phyloP scores from a whole-genome alignment of 1,140 invertebrate species.

The Micrasema longulum region DNA sequence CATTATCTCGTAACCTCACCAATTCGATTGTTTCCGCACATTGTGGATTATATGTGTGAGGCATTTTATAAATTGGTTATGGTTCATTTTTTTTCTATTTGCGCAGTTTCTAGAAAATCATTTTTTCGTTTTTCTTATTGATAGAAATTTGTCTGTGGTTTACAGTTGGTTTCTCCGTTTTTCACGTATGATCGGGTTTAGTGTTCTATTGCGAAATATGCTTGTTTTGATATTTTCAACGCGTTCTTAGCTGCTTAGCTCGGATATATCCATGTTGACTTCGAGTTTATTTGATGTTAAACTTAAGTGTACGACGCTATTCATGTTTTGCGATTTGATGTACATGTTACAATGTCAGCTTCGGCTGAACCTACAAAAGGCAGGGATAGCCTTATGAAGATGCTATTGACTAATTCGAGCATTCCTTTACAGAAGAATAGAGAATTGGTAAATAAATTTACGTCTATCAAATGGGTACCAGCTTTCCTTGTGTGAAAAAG shows the following conservation, averaged over 20 bases:
- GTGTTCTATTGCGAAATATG: slow-evolving; percentile 33
- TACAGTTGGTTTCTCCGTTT: too few relatives aligned
- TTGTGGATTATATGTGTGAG: too few relatives aligned
- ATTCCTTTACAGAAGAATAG: slow-evolving; percentile 42
- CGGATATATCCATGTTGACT: slow-evolving; percentile 42
- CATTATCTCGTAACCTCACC: slow-evolving; percentile 2
- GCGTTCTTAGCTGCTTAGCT: slow-evolving; percentile 16
- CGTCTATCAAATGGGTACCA: slow-evolving; percentile 35
- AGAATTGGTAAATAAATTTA: slow-evolving; percentile 47
- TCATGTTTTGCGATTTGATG: slow-evolving; percentile 44
- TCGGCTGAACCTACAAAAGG: slow-evolving; percentile 45
- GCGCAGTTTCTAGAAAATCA: not conserved
- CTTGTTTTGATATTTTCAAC: slow-evolving; percentile 39
- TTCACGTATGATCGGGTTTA: not conserved
- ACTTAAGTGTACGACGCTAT: slow-evolving; percentile 22
- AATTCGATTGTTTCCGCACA: not conserved
- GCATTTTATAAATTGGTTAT: not conserved
- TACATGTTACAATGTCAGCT: slow-evolving; percentile 46
- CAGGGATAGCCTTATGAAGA: slow-evolving; percentile 47
- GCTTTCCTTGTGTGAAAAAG: slow-evolving; percentile 38
- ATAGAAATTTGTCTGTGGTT: not conserved
- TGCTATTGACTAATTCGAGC: slow-evolving; percentile 41
- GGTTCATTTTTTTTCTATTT: not conserved
- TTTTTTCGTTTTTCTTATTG: not conserved
- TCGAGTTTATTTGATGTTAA: slow-evolving; percentile 34